Conservation (phyloP, 2,113 vertebrate species). For the Psilopogon haemacephalus region DNA sequence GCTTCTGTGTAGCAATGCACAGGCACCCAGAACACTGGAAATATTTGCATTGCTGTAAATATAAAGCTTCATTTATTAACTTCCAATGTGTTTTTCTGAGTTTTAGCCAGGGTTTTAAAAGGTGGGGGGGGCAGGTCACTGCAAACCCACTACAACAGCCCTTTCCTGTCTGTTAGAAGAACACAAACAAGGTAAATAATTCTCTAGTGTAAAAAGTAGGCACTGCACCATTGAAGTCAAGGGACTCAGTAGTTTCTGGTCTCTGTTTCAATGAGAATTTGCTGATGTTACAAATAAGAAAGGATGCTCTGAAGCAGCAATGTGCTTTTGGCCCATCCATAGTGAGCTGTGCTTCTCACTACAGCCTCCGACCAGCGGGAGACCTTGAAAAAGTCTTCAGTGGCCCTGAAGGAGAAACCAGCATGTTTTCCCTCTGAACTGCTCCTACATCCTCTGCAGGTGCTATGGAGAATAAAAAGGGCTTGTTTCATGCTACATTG, state of each 20-base stretch:
- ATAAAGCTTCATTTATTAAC: too few species aligned
- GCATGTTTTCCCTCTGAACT: slow-evolving; percentile 58
- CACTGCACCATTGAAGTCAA: background rate
- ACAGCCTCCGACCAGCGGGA: slow-evolving; percentile 15
- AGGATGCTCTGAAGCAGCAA: background rate
- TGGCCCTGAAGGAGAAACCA: slow-evolving; percentile 58
- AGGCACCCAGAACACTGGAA: background rate
- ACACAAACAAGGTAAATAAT: background rate
- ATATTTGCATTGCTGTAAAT: too few species aligned
- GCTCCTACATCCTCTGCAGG: background rate
- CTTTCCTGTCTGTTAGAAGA: background rate
- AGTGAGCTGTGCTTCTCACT: slow-evolving; percentile 23
- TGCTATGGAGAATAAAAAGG: background rate
- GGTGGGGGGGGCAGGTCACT: too few species aligned
- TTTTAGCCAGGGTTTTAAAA: too few species aligned
- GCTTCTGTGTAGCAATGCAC: background rate
- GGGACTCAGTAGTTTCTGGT: background rate
- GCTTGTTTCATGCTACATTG: background rate
- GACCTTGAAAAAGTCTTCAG: slow-evolving; percentile 11
- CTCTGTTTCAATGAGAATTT: background rate
- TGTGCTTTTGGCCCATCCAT: background rate
- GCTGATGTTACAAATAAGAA: background rate
- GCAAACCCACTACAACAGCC: too few species aligned
- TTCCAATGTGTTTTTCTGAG: too few species aligned
- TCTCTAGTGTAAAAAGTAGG: background rate